Evolutionary conservation across 1,140 invertebrate genomes (phyloP).

Genomic region (Theocolax elegans): DNA sequence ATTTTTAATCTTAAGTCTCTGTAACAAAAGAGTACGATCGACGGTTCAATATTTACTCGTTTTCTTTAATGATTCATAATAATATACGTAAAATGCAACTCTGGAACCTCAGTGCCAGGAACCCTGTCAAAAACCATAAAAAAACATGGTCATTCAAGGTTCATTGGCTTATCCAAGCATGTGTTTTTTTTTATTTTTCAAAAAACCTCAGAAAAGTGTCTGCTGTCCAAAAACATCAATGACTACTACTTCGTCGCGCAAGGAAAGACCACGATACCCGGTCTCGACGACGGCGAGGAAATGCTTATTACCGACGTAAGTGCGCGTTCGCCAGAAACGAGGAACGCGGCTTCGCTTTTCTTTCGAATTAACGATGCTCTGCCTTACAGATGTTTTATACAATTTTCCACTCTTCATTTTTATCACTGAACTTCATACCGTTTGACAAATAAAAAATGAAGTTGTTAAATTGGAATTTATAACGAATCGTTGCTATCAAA

Average conservation of each 20-base stretch:
- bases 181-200: slow-evolving; percentile 56
- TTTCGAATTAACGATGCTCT: not conserved
- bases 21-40: too few relatives aligned
- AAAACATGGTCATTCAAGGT: slow-evolving; percentile 57
- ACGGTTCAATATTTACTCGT: not conserved
- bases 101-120: slow-evolving; percentile 27
- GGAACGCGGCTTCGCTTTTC: slow-evolving; percentile 24
- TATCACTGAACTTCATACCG: not conserved
- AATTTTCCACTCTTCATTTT: not conserved
- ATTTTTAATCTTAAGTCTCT: not conserved
- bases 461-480: not conserved
- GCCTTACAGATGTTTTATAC: slow-evolving; percentile 1
- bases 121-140: slow-evolving; percentile 57
- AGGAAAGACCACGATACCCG: slow-evolving; percentile 95
- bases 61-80: too few relatives aligned
- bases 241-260: slow-evolving; percentile 96
- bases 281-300: slow-evolving; percentile 96
- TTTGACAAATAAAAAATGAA: not conserved
- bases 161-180: slow-evolving; percentile 59
- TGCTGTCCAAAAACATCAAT: slow-evolving; percentile 87
- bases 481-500: too few relatives aligned
- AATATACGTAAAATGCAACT: not conserved
- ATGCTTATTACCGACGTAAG: slow-evolving; percentile 94
- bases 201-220: slow-evolving; percentile 76
- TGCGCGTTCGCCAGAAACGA: slow-evolving; percentile 55